phyloP scores from a whole-genome alignment of 2,888 invertebrate genomes.

The Beris morrisii region DNA sequence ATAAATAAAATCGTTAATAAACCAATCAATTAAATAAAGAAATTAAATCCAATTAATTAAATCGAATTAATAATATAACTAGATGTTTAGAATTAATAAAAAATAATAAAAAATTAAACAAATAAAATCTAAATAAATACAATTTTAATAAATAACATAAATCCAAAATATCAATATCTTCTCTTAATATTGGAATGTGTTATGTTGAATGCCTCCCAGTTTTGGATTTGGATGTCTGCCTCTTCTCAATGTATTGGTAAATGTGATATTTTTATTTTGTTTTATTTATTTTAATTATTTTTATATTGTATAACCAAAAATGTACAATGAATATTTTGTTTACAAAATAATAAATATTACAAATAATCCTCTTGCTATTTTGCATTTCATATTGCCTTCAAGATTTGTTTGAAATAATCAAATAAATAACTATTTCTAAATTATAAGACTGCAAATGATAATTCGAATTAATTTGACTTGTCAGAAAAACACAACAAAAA shows the following conservation, averaged over 20 bases:
- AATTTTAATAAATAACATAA: slow-evolving; percentile 38
- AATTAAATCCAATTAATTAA: slow-evolving; percentile 1
- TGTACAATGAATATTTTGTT: not conserved
- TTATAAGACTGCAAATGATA: too few species aligned
- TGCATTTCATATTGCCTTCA: not conserved
- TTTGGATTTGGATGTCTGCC: slow-evolving; percentile 46
- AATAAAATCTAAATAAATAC: slow-evolving; percentile 29
- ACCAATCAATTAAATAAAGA: not conserved
- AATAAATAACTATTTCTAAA: slow-evolving; percentile 1
- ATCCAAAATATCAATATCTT: slow-evolving; percentile 41
- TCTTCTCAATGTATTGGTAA: slow-evolving; percentile 48
- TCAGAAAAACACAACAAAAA: too few species aligned
- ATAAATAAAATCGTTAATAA: slow-evolving; percentile 15
- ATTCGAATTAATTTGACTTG: too few species aligned
- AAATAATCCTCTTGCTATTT: not conserved
- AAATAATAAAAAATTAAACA: too few species aligned
- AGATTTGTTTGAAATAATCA: not conserved
- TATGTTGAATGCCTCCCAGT: slow-evolving; percentile 47
- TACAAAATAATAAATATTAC: not conserved
- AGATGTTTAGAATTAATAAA: slow-evolving; percentile 11
- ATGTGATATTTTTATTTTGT: slow-evolving; percentile 57
- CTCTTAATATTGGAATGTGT: slow-evolving; percentile 46
- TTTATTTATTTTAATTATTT: slow-evolving; percentile 32
- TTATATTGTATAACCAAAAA: slow-evolving; percentile 49
- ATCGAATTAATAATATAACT: slow-evolving; percentile 42